Conservation (phyloP, 2,797 vertebrate genomes). For the Rhabdophis nuchalis region DNA sequence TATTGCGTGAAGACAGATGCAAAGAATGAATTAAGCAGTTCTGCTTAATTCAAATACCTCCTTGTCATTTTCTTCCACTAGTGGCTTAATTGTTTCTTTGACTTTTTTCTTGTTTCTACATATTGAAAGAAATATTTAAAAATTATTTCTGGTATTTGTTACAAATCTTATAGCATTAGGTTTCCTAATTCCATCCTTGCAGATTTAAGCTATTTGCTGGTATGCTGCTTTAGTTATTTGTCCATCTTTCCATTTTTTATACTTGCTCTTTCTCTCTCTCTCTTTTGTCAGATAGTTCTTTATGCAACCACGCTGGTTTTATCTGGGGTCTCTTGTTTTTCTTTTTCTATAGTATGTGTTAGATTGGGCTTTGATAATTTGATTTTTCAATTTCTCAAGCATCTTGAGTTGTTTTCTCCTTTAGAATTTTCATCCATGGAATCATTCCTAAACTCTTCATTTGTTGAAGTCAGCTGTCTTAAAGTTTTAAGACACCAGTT, state of each 20-base stretch:
- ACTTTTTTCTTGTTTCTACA: neutral
- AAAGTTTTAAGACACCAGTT: neutral
- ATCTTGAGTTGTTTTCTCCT: neutral
- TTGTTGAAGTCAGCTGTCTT: neutral
- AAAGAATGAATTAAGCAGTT: neutral
- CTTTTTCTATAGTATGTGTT: neutral
- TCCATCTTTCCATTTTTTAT: neutral
- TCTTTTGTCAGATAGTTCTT: neutral
- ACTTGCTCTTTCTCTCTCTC: neutral
- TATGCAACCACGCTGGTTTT: neutral
- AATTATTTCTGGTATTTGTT: neutral
- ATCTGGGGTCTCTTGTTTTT: neutral
- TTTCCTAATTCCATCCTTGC: neutral
- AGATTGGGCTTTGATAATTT: neutral
- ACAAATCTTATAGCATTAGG: neutral
- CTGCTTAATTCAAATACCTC: neutral
- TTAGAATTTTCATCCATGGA: neutral
- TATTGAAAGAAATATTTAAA: neutral
- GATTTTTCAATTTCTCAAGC: neutral
- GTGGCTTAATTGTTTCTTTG: neutral
- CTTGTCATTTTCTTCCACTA: neutral
- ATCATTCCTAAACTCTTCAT: neutral
- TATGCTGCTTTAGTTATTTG: neutral
- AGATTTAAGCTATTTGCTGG: neutral
- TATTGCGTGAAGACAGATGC: neutral